These are phyloP conservation scores for Antitype chi DNA, from an alignment of 2,888 invertebrate genomes.

Conservation along the genomic window DNA sequence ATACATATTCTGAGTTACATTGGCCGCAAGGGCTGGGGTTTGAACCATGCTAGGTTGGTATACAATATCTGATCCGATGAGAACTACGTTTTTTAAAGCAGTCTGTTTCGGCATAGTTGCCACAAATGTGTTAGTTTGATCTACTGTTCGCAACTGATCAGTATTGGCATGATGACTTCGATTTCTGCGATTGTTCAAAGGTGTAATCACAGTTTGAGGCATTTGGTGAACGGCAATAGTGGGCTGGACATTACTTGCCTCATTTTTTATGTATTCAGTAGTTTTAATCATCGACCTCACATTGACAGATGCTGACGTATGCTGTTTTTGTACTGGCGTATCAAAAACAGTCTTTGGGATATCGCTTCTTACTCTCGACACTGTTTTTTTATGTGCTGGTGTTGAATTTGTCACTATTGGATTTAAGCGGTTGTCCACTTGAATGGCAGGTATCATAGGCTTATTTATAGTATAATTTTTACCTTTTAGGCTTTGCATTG, in stretches of 20 bases:
- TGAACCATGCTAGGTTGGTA: slow-evolving; percentile 75
- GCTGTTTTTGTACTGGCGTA: slow-evolving; percentile 20
- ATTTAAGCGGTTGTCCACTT: slow-evolving; percentile 42
- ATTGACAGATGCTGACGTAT: slow-evolving; percentile 10
- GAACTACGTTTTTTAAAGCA: slow-evolving; percentile 75
- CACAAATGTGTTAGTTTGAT: slow-evolving; percentile 68
- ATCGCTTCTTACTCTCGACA: slow-evolving; percentile 30
- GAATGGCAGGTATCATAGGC: slow-evolving; percentile 25
- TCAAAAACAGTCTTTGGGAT: slow-evolving; percentile 19
- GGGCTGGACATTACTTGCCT: slow-evolving; percentile 9
- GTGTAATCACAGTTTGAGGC: slow-evolving; percentile 48
- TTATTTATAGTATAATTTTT: slow-evolving; percentile 57
- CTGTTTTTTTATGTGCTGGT: slow-evolving; percentile 32
- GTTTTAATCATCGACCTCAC: slow-evolving; percentile 27
- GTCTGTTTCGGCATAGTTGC: slow-evolving; percentile 70
- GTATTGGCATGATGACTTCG: slow-evolving; percentile 34
- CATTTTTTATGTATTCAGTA: slow-evolving; percentile 21
- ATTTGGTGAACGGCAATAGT: slow-evolving; percentile 40
- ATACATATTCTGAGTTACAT: slow-evolving; percentile 67
- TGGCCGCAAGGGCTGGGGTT: slow-evolving; percentile 61
- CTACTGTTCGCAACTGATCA: slow-evolving; percentile 35
- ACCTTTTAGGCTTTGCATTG: slow-evolving; percentile 63
- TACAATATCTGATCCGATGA: slow-evolving; percentile 76
- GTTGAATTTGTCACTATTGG: slow-evolving; percentile 8
- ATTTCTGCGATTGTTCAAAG: slow-evolving; percentile 37